phyloP scores from a whole-genome alignment of 2,797 vertebrate genomes.

The Myotis myotis region DNA sequence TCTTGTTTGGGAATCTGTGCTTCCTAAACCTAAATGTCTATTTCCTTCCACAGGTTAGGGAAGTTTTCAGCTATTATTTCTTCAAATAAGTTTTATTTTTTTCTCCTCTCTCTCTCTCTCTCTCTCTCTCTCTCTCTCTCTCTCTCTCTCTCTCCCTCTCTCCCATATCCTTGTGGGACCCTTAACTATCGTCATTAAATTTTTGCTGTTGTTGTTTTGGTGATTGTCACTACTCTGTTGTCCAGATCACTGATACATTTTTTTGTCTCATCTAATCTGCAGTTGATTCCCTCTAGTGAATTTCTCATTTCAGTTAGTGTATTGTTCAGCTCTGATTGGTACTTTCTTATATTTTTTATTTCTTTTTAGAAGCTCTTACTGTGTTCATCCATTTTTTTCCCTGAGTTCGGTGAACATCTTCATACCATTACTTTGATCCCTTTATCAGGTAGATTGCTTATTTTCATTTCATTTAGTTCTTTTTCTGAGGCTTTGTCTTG shows the following conservation, averaged over 20 bases:
- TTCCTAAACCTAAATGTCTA: not conserved
- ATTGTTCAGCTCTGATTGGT: not conserved
- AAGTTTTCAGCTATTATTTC: not conserved
- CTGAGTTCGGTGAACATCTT: not conserved
- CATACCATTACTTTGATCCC: not conserved
- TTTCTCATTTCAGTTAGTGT: not conserved
- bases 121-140: not conserved
- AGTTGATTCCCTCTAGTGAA: not conserved
- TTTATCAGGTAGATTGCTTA: not conserved
- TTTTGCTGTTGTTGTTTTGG: not conserved
- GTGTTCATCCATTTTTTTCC: not conserved
- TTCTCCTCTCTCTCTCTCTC: not conserved
- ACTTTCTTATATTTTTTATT: not conserved
- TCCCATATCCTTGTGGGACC: not conserved
- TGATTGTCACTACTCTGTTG: not conserved
- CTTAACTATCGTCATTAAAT: not conserved
- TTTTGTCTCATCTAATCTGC: not conserved
- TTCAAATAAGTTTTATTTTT: not conserved
- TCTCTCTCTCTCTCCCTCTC: too few relatives aligned
- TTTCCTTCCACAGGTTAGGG: not conserved
- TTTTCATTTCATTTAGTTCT: not conserved
- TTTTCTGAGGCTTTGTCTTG: not conserved
- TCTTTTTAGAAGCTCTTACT: not conserved
- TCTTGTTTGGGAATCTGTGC: not conserved
- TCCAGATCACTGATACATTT: not conserved